Conservation (phyloP, 2,888 invertebrate species). For the Eupithecia subfuscata region DNA sequence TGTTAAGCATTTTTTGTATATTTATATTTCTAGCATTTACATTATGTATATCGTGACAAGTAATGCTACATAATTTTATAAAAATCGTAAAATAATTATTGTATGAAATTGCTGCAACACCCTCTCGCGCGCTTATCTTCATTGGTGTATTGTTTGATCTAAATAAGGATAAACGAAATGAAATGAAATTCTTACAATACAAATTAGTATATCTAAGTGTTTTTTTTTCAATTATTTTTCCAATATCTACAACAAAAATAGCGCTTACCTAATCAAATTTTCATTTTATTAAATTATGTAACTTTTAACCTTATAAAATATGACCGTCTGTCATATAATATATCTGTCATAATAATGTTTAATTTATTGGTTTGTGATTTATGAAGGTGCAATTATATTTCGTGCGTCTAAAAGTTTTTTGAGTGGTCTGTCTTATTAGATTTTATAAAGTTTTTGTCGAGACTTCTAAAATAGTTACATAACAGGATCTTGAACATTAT, state of each 20-base stretch:
- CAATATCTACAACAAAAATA: neutral
- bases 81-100: neutral
- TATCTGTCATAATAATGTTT: too few relatives aligned
- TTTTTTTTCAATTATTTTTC: neutral
- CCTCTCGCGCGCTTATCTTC: neutral
- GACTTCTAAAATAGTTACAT: neutral
- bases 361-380: constrained; percentile 3
- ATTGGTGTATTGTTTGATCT: neutral
- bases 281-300: neutral
- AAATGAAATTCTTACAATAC: neutral
- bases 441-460: neutral
- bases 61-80: neutral
- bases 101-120: neutral
- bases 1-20: too few relatives aligned
- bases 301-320: neutral
- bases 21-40: too few relatives aligned
- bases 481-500: neutral
- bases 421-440: neutral
- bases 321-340: neutral
- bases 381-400: neutral
- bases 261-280: neutral
- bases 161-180: neutral
- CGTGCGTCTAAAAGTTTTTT: neutral
- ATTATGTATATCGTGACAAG: too few relatives aligned
- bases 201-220: neutral